Percentiles rank a stretch among this genome's conserved stretches.
Conservation (phyloP, 2,797 vertebrate genomes). For the Accipiter minullus region DNA sequence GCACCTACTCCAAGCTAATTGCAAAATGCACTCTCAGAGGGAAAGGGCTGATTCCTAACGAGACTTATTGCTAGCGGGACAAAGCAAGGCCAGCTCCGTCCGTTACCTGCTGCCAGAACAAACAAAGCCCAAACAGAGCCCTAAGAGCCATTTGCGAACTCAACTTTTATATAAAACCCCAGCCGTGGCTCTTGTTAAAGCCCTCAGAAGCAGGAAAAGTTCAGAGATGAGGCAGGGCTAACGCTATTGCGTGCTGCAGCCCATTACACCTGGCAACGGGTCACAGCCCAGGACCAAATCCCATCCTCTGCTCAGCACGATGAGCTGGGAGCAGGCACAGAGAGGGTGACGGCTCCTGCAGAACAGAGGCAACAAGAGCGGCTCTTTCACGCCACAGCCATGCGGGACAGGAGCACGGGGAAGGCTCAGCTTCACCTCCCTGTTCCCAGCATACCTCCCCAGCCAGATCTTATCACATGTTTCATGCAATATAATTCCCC, state of each 20-base stretch:
- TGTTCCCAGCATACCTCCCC: not conserved
- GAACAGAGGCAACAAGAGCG: not conserved
- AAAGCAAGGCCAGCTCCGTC: not conserved
- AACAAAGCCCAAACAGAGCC: not conserved
- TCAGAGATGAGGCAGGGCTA: not conserved
- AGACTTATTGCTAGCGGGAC: constrained; percentile 42
- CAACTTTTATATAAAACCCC: not conserved
- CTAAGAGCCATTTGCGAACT: not conserved
- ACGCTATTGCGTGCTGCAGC: not conserved
- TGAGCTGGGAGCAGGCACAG: not conserved
- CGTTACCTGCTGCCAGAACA: not conserved
- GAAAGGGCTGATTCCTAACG: not conserved
- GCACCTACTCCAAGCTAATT: not conserved
- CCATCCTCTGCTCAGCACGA: rapidly evolving
- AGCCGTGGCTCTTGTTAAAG: not conserved
- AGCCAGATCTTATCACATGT: not conserved
- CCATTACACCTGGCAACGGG: not conserved
- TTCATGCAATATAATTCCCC: not conserved
- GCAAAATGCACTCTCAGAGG: not conserved
- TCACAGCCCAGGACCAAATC: not conserved
- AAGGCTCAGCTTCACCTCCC: not conserved
- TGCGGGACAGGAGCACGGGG: rapidly evolving
- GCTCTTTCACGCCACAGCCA: not conserved
- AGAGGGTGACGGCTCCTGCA: not conserved
- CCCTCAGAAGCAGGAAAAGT: not conserved